A percentile compares a stretch with the other conserved stretches of the same genome.
phyloP scores from a whole-genome alignment of 2,113 vertebrate species.

The Mionectes macconnelli region DNA sequence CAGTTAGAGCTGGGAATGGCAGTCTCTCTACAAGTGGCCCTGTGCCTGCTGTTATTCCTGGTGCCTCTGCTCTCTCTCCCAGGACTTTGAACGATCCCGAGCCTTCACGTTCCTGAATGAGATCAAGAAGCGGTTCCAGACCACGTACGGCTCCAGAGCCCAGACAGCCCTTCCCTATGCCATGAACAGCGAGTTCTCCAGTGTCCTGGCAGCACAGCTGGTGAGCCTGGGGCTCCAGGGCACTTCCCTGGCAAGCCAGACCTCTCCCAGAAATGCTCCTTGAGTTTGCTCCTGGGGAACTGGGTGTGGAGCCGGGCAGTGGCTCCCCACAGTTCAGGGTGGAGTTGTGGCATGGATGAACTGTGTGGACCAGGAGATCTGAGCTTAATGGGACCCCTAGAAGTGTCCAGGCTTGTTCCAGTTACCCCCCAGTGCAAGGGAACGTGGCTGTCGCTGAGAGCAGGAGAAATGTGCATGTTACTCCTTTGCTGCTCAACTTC shows the following conservation, averaged over 20 bases:
- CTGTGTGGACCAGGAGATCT: background rate
- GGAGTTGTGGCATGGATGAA: background rate
- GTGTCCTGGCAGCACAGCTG: slow-evolving; percentile 92
- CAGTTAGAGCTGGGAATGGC: background rate
- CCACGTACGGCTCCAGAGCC: slow-evolving; percentile 93
- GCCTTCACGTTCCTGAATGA: slow-evolving; percentile 95
- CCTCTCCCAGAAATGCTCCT: background rate
- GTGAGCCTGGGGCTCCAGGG: slow-evolving; percentile 66
- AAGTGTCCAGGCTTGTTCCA: background rate
- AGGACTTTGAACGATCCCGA: slow-evolving; percentile 96
- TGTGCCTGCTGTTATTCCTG: rapidly evolving
- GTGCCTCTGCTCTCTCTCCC: background rate
- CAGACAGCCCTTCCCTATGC: slow-evolving; percentile 97
- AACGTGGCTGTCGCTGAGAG: rapidly evolving
- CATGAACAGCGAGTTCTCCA: slow-evolving; percentile 99
- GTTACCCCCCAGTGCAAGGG: background rate
- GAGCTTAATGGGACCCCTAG: background rate
- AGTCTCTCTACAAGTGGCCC: background rate
- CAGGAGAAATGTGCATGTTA: background rate
- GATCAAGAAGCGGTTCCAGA: slow-evolving; percentile 96
- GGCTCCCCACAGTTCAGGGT: background rate
- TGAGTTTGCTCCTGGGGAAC: rapidly evolving
- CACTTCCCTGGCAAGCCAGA: background rate
- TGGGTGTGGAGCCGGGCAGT: background rate
- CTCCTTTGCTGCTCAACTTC: background rate